Evolutionary conservation across 2,888 invertebrate species (phyloP), one percentile per base, ranked within the genome.

Genomic region (Hypercompe scribonia): DNA sequence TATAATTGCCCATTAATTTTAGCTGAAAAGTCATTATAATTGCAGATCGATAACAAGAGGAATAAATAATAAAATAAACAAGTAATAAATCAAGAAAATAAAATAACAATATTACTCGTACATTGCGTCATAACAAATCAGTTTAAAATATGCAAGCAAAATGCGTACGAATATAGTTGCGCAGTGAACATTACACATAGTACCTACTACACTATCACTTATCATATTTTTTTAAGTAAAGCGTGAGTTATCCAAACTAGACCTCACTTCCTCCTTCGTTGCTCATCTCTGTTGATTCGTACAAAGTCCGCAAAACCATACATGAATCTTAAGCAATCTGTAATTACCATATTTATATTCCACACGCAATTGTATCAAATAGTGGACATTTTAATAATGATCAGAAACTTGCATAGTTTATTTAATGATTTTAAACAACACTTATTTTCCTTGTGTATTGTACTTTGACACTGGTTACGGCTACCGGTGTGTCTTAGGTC

Each of bases 241-340:
- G 77, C 83, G 83, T 83, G 82, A 84, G 84, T 81, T 76, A 71
- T 68, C 63, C 61, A 65, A 68, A 69, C 72, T 61, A 46, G 39
- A 69, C 39, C 65, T 75, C 73, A 83, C 87, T 87, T 88, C 86
- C 86, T 86, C 80, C 85, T 90, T 88, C 87, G 87, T 88, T 83
- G 84, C 86, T 78, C 77, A 81, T 86, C 84, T 81, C 77, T 72
- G 78, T 84, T 73, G 75, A 73, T 75, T 79, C 76, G 81, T 77
- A 79, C 78, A 77, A 80, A 84, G 81, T 81, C 80, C 75, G 79
- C 83, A 76, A 80, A 78, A 82, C 80, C 68, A 63, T 70, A 73
- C 80, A 73, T 86, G 87, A 85, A 88, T 87, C 81, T 83, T 85
- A 89, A 88, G 76, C 74, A 76, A 71, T 78, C 77, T 77, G 70